phyloP scores from a whole-genome alignment of 1,140 invertebrate species.

The Drosophila sproati region DNA sequence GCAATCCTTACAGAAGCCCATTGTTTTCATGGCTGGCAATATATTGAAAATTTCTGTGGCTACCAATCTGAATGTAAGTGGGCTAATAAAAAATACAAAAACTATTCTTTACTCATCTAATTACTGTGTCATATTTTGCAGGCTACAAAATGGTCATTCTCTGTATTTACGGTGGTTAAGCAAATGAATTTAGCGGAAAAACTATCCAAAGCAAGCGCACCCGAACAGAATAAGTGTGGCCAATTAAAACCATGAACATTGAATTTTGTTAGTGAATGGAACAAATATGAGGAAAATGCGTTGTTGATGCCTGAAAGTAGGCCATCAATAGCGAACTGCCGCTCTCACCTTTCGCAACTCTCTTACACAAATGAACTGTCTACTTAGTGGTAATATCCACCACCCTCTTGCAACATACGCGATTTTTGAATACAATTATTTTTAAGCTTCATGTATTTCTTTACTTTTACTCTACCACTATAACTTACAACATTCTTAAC shows the following conservation, averaged over 20 bases:
- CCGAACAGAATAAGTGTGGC: neutral
- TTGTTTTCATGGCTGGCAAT: constrained; percentile 68
- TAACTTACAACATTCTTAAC: too few relatives aligned
- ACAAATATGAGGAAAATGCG: too few relatives aligned
- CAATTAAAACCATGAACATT: neutral
- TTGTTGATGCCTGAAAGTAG: too few relatives aligned
- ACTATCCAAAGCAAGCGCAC: constrained; percentile 29
- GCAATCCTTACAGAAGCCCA: constrained; percentile 62
- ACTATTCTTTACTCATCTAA: neutral
- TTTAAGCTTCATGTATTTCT: too few relatives aligned
- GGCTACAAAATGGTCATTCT: constrained; percentile 71
- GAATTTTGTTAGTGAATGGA: too few relatives aligned
- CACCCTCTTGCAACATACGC: too few relatives aligned
- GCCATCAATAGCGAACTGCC: too few relatives aligned
- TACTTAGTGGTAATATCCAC: too few relatives aligned
- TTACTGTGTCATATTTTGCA: constrained; percentile 2
- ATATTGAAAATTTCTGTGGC: constrained; percentile 65
- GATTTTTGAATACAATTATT: too few relatives aligned
- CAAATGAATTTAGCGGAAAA: constrained; percentile 70
- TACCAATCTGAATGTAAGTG: constrained; percentile 63
- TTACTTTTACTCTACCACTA: too few relatives aligned
- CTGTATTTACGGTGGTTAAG: constrained; percentile 67
- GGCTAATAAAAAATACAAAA: neutral
- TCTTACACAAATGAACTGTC: too few relatives aligned
- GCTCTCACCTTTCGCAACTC: too few relatives aligned